A percentile compares a stretch with the other conserved stretches of the same genome.
These are phyloP conservation scores for Potamarius usumacintae DNA, from an alignment of 2,113 vertebrate genomes.

Conservation along the genomic window DNA sequence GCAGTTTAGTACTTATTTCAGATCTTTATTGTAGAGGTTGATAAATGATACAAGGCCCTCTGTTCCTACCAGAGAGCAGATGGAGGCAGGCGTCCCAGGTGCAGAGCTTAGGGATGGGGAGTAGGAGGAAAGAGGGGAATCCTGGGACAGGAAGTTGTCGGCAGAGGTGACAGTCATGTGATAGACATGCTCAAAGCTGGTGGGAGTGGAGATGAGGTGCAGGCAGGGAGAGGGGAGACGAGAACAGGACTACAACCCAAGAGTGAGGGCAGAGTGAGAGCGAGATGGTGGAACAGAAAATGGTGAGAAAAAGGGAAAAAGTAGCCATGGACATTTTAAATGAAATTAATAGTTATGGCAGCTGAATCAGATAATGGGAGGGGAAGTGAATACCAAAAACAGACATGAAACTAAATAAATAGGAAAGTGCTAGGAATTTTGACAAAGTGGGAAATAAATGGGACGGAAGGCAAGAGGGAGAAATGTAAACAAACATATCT, in stretches of 20 bases:
- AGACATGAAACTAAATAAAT: neutral
- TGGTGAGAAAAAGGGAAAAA: slow-evolving; percentile 5
- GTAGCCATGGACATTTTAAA: neutral
- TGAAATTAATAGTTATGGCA: neutral
- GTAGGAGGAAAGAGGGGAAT: slow-evolving; percentile 75
- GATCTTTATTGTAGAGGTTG: slow-evolving; percentile 3
- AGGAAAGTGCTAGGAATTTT: neutral
- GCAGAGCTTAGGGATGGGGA: slow-evolving; percentile 76
- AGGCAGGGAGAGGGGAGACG: slow-evolving; percentile 77
- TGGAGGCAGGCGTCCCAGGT: slow-evolving; percentile 75
- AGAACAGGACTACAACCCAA: slow-evolving; percentile 72
- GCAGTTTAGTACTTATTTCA: neutral
- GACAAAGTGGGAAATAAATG: neutral
- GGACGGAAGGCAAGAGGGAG: neutral
- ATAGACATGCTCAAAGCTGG: slow-evolving; percentile 89
- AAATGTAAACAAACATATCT: neutral
- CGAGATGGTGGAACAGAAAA: slow-evolving; percentile 9
- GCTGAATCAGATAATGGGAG: neutral
- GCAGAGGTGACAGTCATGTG: slow-evolving; percentile 88
- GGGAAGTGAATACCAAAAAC: neutral
- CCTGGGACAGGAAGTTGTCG: slow-evolving; percentile 82
- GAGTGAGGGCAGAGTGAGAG: slow-evolving; percentile 52
- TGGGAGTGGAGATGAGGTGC: slow-evolving; percentile 82
- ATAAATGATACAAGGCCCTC: neutral
- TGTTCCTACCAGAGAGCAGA: slow-evolving; percentile 74